A percentile compares a stretch with the other conserved stretches of the same genome.
Evolutionary conservation across 2,113 vertebrate species (phyloP).

Genomic region (Trogon melanurus): DNA sequence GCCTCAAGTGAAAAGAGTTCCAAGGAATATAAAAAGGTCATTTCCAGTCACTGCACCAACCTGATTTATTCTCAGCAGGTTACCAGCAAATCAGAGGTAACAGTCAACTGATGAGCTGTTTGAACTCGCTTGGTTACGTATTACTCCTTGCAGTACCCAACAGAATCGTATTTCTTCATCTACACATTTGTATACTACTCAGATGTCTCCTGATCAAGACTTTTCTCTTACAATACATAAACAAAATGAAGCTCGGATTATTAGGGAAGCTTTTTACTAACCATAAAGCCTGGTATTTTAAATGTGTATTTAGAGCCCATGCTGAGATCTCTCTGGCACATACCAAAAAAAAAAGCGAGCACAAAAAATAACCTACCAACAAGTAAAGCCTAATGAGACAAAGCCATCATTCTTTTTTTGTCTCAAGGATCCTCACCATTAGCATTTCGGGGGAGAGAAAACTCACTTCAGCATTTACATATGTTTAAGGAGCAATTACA

Average conservation of each 20-base stretch:
- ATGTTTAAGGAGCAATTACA: not conserved
- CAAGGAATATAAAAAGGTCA: not conserved
- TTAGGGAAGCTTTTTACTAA: not conserved
- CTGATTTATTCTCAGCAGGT: not conserved
- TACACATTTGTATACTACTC: not conserved
- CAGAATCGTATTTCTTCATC: not conserved
- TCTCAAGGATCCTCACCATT: not conserved
- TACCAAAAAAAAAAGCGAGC: not conserved
- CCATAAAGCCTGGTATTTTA: not conserved
- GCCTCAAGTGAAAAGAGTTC: not conserved
- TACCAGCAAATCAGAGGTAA: not conserved
- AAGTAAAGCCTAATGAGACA: not conserved
- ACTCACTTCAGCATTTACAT: not conserved
- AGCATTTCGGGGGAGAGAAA: not conserved
- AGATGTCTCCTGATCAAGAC: not conserved
- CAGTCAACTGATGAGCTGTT: not conserved
- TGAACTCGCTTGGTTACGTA: not conserved
- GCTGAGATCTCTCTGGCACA: not conserved
- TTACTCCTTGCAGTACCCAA: not conserved
- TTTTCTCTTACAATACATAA: not conserved
- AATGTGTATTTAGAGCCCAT: not conserved
- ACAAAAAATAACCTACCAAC: not conserved
- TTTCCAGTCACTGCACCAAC: conserved; percentile 30
- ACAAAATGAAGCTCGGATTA: not conserved
- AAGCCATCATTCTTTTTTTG: not conserved